Evolutionary conservation across 1,140 invertebrate species (phyloP), one percentile per base, ranked within the genome.

Genomic region (Drosophila kanapiae): DNA sequence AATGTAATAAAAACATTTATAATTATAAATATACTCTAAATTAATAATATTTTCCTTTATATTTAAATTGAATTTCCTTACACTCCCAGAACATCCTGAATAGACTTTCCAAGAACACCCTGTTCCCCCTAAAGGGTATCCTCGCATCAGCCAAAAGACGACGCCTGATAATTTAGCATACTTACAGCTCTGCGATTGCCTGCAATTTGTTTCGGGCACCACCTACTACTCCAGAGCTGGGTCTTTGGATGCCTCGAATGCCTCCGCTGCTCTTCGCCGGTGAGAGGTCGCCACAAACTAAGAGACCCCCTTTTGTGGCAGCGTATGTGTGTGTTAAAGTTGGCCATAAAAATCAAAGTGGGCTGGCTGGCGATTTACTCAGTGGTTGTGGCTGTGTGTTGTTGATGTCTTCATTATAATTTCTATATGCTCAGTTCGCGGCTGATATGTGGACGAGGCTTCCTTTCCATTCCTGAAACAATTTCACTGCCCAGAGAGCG

Each of bases 331-430:
- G 3, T 11, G 5, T 23, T 42, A 16, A 40, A 42, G 64, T 63
- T 88, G 84, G 68, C 84, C 77, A 87, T 87, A 83, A 88, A 87
- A 88, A 87, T 87, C 84, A 87, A 87, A 87, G 84, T 88, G 84
- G 84, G 84, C 84, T 87, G 83, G 83, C 79, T 77, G 84, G 84
- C 84, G 80, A 83, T 87, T 88, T 88, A 82, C 65, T 65, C 70
- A 69, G 74, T 81, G 80, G 75, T 85, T 77, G 62, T 75, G 72
- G 69, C 51, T 51, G 64, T 78, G 75, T 81, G 75, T 81, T 85
- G 82, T 78, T 87, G 84, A 87, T 87, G 83, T 87, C 84, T 87
- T 87, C 80, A 87, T 87, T 87, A 87, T 88, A 87, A 87, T 88
- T 88, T 87, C 80, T 76, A 80, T 86, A 87, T 88, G 80, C 74